A percentile compares a stretch with the other conserved stretches of the same genome.
Evolutionary conservation across 2,888 invertebrate species (phyloP).

Genomic region (Bembecia ichneumoniformis): DNA sequence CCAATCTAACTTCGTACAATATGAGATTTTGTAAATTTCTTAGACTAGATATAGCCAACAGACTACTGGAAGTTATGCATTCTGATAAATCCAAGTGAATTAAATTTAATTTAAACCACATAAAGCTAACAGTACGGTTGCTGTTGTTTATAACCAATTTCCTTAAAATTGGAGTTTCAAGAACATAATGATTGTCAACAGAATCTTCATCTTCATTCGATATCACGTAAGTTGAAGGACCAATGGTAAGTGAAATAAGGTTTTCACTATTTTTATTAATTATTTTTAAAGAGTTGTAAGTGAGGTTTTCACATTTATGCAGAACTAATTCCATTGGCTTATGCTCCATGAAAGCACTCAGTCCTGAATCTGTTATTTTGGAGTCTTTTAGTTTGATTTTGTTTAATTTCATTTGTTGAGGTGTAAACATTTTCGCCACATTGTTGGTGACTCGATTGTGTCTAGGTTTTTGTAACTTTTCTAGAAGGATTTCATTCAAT

Average conservation of each 20-base stretch:
- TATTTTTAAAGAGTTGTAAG: slow-evolving; percentile 74
- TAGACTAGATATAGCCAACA: slow-evolving; percentile 77
- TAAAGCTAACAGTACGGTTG: slow-evolving; percentile 54
- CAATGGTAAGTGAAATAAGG: slow-evolving; percentile 79
- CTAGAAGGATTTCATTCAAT: slow-evolving; percentile 79
- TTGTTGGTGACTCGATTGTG: slow-evolving; percentile 74
- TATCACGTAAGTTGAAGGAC: slow-evolving; percentile 75
- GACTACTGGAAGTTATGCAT: slow-evolving; percentile 74
- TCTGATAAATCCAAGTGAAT: slow-evolving; percentile 81
- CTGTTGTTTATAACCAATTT: slow-evolving; percentile 73
- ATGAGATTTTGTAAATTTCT: slow-evolving; percentile 80
- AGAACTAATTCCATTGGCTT: slow-evolving; percentile 82
- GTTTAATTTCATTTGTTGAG: slow-evolving; percentile 79
- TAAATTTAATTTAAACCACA: slow-evolving; percentile 74
- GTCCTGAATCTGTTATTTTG: slow-evolving; percentile 78
- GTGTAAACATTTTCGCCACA: slow-evolving; percentile 80
- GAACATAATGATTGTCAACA: slow-evolving; percentile 61
- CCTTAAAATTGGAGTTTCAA: slow-evolving; percentile 73
- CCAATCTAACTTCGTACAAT: slow-evolving; percentile 83
- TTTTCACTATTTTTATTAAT: slow-evolving; percentile 80
- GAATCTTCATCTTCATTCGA: slow-evolving; percentile 58
- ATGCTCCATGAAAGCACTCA: slow-evolving; percentile 80
- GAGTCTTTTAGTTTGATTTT: slow-evolving; percentile 80
- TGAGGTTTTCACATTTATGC: slow-evolving; percentile 79
- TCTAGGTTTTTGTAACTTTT: slow-evolving; percentile 59